These are phyloP conservation scores for Corticium candelabrum DNA, from an alignment of 37 sponge, comb jelly and placozoan genomes.

Conservation along the genomic window DNA sequence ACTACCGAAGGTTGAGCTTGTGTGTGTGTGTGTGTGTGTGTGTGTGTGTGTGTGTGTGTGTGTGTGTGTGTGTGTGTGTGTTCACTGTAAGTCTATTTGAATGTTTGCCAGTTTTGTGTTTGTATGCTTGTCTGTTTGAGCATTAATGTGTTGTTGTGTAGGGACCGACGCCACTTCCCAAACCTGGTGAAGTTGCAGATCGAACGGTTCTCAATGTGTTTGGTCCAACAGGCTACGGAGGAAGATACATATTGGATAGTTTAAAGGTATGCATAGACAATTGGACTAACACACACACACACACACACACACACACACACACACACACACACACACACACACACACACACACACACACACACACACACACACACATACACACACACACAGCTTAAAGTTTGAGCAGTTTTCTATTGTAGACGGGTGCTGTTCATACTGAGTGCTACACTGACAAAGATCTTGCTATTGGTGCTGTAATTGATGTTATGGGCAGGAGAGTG, in stretches of 20 bases:
- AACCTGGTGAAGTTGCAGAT: conserved; percentile 83
- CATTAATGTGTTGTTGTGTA: too few species aligned
- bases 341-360: conserved; percentile 28
- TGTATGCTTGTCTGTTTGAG: not conserved
- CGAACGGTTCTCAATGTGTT: conserved; percentile 96
- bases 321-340: conserved; percentile 11
- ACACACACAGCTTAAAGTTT: conserved; percentile 6
- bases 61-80: conserved; percentile 3
- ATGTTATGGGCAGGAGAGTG: conserved; percentile 85
- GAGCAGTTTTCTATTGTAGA: conserved; percentile 28
- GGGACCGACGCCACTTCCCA: conserved; percentile 41
- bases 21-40: conserved; percentile 5
- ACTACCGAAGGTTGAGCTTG: conserved; percentile 53
- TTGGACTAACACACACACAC: too few species aligned
- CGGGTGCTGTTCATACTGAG: conserved; percentile 72
- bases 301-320: not conserved
- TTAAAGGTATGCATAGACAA: conserved; percentile 56
- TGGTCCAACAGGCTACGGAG: conserved; percentile 90
- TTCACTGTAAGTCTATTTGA: not conserved
- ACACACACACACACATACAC: conserved; percentile 16
- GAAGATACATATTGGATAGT: conserved; percentile 79
- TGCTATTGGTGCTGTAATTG: conserved; percentile 57
- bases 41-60: not conserved
- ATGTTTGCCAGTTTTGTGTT: not conserved
- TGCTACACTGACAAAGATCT: conserved; percentile 84